phyloP scores from a whole-genome alignment of 2,888 invertebrate genomes.

The Trichopoda pennipes region DNA sequence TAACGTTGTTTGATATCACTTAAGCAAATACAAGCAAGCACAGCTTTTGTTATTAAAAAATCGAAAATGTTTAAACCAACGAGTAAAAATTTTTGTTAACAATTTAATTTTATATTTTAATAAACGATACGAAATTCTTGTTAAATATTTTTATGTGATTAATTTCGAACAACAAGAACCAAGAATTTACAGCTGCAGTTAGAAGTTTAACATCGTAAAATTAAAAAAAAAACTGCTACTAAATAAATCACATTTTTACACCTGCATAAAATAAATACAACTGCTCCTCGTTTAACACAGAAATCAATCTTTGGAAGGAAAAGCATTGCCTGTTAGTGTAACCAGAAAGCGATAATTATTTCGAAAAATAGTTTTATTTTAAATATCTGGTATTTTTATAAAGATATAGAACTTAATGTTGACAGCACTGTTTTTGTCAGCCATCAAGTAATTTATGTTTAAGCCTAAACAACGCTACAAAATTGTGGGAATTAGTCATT shows the following conservation, averaged over 20 bases:
- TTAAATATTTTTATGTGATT: slow-evolving; percentile 13
- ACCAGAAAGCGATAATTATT: too few relatives aligned
- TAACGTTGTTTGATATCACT: too few relatives aligned
- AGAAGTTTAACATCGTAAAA: slow-evolving; percentile 21
- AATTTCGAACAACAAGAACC: slow-evolving; percentile 6
- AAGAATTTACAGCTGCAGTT: slow-evolving; percentile 61
- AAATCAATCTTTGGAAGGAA: too few relatives aligned
- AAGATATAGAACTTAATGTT: too few relatives aligned
- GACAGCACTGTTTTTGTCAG: too few relatives aligned
- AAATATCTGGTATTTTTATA: too few relatives aligned
- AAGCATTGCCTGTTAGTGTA: too few relatives aligned
- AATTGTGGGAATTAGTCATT: too few relatives aligned
- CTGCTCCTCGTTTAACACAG: not conserved
- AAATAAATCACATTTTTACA: slow-evolving; percentile 7
- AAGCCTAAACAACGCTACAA: too few relatives aligned
- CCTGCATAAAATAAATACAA: not conserved
- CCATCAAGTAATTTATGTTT: too few relatives aligned
- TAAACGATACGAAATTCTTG: slow-evolving; percentile 30
- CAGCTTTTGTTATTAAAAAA: too few relatives aligned
- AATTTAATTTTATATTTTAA: slow-evolving; percentile 4
- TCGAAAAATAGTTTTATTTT: too few relatives aligned
- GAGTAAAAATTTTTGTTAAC: not conserved
- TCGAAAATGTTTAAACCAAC: slow-evolving; percentile 5
- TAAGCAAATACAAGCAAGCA: not conserved
- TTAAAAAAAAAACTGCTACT: slow-evolving; percentile 20